Conservation (phyloP, 2,797 vertebrate species). For the Chiroxiphia lanceolata region DNA sequence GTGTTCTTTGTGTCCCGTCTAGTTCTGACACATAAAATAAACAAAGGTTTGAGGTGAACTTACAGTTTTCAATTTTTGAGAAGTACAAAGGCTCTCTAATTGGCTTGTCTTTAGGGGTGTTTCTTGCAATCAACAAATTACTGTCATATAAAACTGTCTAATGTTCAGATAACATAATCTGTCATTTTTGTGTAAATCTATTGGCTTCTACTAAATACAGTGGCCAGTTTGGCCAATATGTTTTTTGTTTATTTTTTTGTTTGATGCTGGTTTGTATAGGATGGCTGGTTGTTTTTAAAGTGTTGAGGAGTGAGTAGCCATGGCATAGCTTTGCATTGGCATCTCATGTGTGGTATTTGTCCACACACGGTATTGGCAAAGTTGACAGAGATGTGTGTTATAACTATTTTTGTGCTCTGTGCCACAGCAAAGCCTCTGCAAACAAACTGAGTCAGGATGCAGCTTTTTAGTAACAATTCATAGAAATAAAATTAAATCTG, state of each 20-base stretch:
- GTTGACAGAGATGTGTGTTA: background rate
- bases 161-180: background rate
- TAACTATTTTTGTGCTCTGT: background rate
- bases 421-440: background rate
- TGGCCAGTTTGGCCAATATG: background rate
- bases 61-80: background rate
- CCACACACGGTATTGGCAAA: background rate
- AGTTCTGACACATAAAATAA: background rate
- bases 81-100: background rate
- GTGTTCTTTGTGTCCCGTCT: background rate
- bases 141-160: background rate
- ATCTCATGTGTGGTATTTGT: background rate
- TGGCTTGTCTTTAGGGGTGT: slow-evolving; percentile 33
- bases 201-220: background rate
- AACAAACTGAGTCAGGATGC: background rate
- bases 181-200: background rate
- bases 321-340: background rate
- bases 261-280: background rate
- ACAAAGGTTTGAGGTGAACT: background rate
- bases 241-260: rapidly evolving
- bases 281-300: background rate
- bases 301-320: background rate
- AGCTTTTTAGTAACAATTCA: background rate
- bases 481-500: background rate
- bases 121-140: slow-evolving; percentile 24